Percentiles rank a stretch among this genome's conserved stretches.
Evolutionary conservation across 2,888 invertebrate genomes (phyloP).

Genomic region (Vannuccia rotundouncinata): DNA sequence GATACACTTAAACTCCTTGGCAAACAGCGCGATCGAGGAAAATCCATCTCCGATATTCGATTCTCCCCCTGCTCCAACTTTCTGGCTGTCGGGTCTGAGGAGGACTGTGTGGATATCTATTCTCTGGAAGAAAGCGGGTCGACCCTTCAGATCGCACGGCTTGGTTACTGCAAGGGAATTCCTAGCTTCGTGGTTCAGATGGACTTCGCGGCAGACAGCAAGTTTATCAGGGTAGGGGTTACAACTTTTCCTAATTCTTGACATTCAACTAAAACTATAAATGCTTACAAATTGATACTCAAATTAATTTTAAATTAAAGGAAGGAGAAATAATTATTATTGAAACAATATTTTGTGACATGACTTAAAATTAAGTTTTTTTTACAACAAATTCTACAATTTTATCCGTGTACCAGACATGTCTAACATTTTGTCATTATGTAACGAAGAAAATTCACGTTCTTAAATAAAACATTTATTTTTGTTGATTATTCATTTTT

Average conservation of each 20-base stretch:
- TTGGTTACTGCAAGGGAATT: conserved; percentile 53
- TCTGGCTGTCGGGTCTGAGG: conserved; percentile 54
- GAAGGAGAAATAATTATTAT: too few relatives aligned
- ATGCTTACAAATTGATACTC: too few relatives aligned
- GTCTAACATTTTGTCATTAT: too few relatives aligned
- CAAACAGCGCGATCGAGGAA: conserved; percentile 51
- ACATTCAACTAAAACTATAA: too few relatives aligned
- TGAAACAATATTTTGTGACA: too few relatives aligned
- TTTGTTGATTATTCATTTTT: too few relatives aligned
- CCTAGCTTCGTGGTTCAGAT: conserved; percentile 52
- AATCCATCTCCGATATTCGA: conserved; percentile 51
- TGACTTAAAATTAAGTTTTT: too few relatives aligned
- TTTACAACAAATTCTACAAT: too few relatives aligned
- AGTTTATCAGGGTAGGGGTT: conserved; percentile 49
- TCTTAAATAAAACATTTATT: too few relatives aligned
- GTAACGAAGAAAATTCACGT: too few relatives aligned
- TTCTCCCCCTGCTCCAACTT: conserved; percentile 53
- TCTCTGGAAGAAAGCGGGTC: conserved; percentile 42
- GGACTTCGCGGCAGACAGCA: conserved; percentile 55
- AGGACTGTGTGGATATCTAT: conserved; percentile 54
- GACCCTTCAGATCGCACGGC: conserved; percentile 44
- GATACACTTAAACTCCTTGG: conserved; percentile 50
- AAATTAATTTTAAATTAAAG: too few relatives aligned
- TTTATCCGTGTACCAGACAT: too few relatives aligned
- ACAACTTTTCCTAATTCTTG: background rate